Evolutionary conservation across 2,797 vertebrate genomes (phyloP).

Genomic region (Channallabes apus): DNA sequence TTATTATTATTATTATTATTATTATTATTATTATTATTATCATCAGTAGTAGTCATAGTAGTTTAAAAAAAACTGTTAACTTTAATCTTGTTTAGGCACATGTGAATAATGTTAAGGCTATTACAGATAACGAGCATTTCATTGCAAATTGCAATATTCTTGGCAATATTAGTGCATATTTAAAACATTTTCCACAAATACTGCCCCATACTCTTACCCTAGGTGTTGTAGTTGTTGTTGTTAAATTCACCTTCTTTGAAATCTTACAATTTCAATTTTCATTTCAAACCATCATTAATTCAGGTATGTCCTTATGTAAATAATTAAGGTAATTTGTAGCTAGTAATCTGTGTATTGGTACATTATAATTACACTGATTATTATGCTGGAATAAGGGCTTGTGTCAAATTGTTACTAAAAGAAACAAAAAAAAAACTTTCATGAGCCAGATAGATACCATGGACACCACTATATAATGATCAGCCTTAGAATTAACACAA

Average conservation of each 20-base stretch:
- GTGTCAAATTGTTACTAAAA: background rate
- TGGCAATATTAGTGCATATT: background rate
- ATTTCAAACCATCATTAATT: background rate
- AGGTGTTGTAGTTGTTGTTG: no score
- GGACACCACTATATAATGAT: no score
- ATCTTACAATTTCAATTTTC: no score
- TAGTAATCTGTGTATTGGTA: background rate
- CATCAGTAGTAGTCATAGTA: no score
- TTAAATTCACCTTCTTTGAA: no score
- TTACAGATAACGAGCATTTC: background rate
- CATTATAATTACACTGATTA: background rate
- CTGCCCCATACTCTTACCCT: background rate
- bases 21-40: no score
- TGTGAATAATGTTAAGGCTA: background rate
- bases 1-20: no score
- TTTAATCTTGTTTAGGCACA: no score
- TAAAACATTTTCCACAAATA: background rate
- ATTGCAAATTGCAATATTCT: background rate
- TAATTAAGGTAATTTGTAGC: background rate
- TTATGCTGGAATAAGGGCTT: background rate
- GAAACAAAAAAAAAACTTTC: background rate
- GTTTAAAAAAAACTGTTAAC: no score
- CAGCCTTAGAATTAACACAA: no score
- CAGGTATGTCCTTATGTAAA: background rate
- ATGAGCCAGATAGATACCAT: background rate